Conservation (phyloP, 2,113 vertebrate species). For the Cyprinodon tularosa region DNA sequence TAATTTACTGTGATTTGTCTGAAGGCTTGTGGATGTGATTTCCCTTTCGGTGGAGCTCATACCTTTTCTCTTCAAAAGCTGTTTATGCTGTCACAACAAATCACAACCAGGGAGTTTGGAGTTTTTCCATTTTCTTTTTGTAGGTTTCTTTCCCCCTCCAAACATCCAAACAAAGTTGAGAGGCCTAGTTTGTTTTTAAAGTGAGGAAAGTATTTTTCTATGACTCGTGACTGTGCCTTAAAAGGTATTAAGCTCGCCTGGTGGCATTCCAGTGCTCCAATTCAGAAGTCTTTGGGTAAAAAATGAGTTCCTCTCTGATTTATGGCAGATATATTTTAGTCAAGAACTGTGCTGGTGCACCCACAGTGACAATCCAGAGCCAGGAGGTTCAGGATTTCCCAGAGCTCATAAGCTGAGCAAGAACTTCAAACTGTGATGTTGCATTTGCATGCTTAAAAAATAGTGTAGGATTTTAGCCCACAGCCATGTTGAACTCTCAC, state of each 20-base stretch:
- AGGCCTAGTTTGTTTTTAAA: constrained; percentile 3
- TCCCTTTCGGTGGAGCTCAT: constrained; percentile 18
- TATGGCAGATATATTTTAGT: neutral
- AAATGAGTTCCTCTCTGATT: constrained; percentile 8
- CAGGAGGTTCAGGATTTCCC: constrained; percentile 34
- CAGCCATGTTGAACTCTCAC: constrained; percentile 44
- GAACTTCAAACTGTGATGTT: constrained; percentile 45
- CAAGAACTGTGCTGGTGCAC: constrained; percentile 12
- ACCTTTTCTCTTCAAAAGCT: constrained; percentile 16
- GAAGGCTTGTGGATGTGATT: constrained; percentile 15
- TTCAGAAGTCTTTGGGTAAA: constrained; percentile 5
- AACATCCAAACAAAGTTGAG: neutral
- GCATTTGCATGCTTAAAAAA: constrained; percentile 50
- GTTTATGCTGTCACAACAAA: constrained; percentile 23
- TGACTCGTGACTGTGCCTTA: neutral
- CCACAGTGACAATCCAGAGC: constrained; percentile 30
- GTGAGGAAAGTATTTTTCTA: neutral
- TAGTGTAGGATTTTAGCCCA: constrained; percentile 27
- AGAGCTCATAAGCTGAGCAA: constrained; percentile 47
- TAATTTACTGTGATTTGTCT: neutral
- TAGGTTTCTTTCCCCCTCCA: neutral
- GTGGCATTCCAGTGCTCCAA: constrained; percentile 9
- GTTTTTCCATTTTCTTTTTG: neutral
- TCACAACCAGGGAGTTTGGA: constrained; percentile 23
- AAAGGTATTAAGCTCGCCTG: neutral